Evolutionary conservation across 2,888 invertebrate genomes (phyloP).

Genomic region (Euspilapteryx auroguttella): DNA sequence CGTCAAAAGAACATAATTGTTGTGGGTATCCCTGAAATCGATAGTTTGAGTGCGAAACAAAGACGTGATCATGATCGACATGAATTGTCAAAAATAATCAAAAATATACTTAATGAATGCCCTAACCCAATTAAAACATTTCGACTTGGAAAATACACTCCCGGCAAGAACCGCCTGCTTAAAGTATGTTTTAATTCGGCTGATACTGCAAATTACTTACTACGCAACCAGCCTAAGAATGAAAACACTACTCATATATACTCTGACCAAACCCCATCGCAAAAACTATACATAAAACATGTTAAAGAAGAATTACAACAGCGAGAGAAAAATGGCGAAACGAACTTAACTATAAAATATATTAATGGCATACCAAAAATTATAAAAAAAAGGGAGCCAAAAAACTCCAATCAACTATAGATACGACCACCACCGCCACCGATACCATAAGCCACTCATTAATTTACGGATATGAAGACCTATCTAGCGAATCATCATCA

Average conservation of each 20-base stretch:
- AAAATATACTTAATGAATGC: not conserved
- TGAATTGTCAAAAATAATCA: not conserved
- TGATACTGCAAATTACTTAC: not conserved
- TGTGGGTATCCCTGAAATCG: not conserved
- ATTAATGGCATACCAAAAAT: slow-evolving; percentile 4
- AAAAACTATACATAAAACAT: slow-evolving; percentile 1
- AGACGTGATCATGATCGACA: not conserved
- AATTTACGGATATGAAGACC: too few species aligned
- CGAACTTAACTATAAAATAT: slow-evolving; percentile 4
- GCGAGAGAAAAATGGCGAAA: slow-evolving; percentile 3
- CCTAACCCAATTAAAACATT: not conserved
- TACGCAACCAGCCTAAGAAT: slow-evolving; percentile 1
- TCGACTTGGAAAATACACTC: slow-evolving; percentile 5
- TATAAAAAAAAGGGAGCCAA: slow-evolving; percentile 1
- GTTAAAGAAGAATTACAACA: slow-evolving; percentile 1
- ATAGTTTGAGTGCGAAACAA: not conserved
- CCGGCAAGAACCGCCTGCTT: slow-evolving; percentile 2
- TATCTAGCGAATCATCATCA: not conserved
- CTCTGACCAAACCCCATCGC: slow-evolving; percentile 1
- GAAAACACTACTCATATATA: not conserved
- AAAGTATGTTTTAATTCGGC: slow-evolving; percentile 1
- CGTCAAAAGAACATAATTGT: not conserved
- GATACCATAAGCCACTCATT: not conserved
- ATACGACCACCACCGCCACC: not conserved
- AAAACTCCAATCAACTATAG: slow-evolving; percentile 1